These are phyloP conservation scores for Turdus rufiventris DNA, from an alignment of 2,113 vertebrate genomes.

Conservation along the genomic window DNA sequence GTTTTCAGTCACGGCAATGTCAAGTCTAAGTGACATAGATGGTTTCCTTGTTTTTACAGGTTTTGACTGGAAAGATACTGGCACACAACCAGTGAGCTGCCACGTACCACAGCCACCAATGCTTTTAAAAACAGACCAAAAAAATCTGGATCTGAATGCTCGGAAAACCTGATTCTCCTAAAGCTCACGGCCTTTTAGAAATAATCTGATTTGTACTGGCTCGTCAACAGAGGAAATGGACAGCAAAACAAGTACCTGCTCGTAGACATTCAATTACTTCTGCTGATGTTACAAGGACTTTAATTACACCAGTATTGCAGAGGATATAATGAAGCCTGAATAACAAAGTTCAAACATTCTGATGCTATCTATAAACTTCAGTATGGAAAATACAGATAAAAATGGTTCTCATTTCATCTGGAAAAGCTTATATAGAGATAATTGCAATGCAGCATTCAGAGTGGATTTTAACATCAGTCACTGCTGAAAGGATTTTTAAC, in stretches of 20 bases:
- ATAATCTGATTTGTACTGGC: slow-evolving; percentile 15
- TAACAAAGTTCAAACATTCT: slow-evolving; percentile 53
- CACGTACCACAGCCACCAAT: background rate
- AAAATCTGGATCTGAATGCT: background rate
- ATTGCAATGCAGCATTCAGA: slow-evolving; percentile 39
- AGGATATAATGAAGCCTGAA: slow-evolving; percentile 48
- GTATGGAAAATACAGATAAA: slow-evolving; percentile 66
- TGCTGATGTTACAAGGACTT: slow-evolving; percentile 29
- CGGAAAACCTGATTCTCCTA: background rate
- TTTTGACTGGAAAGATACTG: background rate
- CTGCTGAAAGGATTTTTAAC: slow-evolving; percentile 12
- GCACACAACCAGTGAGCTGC: background rate
- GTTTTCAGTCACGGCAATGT: background rate
- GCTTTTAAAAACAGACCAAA: background rate
- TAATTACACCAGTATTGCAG: slow-evolving; percentile 46
- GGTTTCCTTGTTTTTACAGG: background rate
- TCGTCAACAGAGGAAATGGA: slow-evolving; percentile 1
- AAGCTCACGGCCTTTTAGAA: background rate
- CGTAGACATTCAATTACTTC: slow-evolving; percentile 10
- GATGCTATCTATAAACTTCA: slow-evolving; percentile 49
- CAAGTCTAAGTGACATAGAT: background rate
- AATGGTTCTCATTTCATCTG: slow-evolving; percentile 66
- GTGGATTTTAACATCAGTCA: slow-evolving; percentile 48
- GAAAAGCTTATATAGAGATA: slow-evolving; percentile 63
- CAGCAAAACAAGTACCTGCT: slow-evolving; percentile 43